Evolutionary conservation across 2,888 invertebrate species (phyloP), one percentile per base, ranked within the genome.

Genomic region (Ophion costatus): DNA sequence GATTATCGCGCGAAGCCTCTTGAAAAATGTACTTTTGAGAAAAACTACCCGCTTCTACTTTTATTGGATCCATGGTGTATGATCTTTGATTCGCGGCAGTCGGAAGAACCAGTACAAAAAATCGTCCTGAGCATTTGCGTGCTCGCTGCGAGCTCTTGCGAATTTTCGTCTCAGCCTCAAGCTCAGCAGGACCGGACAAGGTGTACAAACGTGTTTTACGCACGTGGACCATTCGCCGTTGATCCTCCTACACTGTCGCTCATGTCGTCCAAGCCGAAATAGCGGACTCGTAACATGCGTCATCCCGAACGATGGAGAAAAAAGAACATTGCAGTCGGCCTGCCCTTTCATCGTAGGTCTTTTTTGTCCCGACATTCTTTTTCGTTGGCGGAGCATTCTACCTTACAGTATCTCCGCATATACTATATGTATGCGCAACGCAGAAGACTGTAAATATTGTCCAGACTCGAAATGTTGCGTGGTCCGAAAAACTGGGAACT

Each of bases 241-340:
- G 84, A 84, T 85, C 82, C 85, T 81, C 86, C 86, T 82, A 87
- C 87, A 82, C 76, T 42, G 75, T 24, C 73, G 17, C 45, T 67
- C 20, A 67, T 17, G 76, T 24, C 66, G 57, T 59, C 56, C 29
- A 56, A 73, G 63, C 57, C 29, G 61, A 80, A 77, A 83, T 33
- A 38, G 66, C 77, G 20, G 73, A 76, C 75, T 63, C 63, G 74
- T 80, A 67, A 80, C 81, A 77, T 85, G 74, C 85, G 80, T 87
- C 79, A 82, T 85, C 69, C 66, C 17, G 64, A 67, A 63, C 51
- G 66, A 69, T 70, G 79, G 69, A 75, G 56, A 66, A 82, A 57
- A 69, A 70, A 59, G 11, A 64, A 56, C 29, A 51, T 51, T 67
- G 64, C 74, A 33, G 74, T 81, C 64, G 78, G 64, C 42, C 4